Base-by-base conservation (phyloP, 2,888 invertebrate genomes). In the Nasonia oneida region DNA sequence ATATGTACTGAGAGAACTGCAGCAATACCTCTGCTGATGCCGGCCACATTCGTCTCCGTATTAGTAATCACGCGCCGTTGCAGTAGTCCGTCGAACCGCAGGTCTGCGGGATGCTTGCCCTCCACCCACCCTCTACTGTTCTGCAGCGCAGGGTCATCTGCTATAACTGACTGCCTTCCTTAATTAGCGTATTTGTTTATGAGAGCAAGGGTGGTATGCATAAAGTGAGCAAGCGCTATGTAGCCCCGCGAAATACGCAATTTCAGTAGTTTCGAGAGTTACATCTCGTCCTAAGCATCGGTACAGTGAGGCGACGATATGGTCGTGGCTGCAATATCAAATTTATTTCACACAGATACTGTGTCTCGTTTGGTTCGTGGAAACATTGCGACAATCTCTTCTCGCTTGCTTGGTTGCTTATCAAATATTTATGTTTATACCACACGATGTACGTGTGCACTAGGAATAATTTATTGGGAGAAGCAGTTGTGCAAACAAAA, bases 111-210 rank as follows among this genome's bases (percentile, higher is more conserved):
- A 81, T 74, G 73, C 81, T 33, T 74, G 57, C 57, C 14, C 14
- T 47, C 6, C 3, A 61, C 23, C 57, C n/a, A n/a, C 14, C n/a
- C 78, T 1, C 42, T 29, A 47, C 50, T 18, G 18, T 8, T 42
- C 14, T 23, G 10, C 12, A 50, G 53, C 29, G 1, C 53, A 57
- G 73, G n/a, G 23, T 73, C 39, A 73, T 42, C 73, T 73, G 42
- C 23, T 73, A 73, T 12, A 73, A 70, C 42, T 12, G 42, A 47
- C 73, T 73, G 42, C 47, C 42, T 53, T 23, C 23, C 73, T 81
- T 81, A 39, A 81, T 73, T 73, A 81, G 57, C n/a, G 80, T 33
- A 73, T 81, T 81, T 81, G 73, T 81, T 81, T 73, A 57, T 61
- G 73, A 42, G 37, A 57, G n/a, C 5, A 42, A 14, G 23, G 18